phyloP scores from a whole-genome alignment of 2,888 invertebrate species.

The Mythimna vitellina region DNA sequence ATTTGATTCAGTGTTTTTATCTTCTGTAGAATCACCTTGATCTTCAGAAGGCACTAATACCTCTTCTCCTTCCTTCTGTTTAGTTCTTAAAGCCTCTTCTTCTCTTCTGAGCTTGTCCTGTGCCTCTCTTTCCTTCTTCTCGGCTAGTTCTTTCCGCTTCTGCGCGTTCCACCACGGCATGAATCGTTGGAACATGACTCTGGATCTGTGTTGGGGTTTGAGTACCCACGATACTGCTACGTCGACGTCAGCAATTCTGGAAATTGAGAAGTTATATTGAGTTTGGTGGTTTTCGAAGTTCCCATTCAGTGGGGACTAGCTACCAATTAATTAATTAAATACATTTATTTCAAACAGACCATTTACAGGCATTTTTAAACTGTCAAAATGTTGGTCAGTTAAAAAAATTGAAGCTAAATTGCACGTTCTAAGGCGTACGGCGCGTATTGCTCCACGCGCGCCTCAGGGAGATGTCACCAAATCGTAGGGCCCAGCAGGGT shows the following conservation, averaged over 20 bases:
- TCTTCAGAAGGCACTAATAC: background rate
- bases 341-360: no score
- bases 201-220: conserved; percentile 86
- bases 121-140: conserved; percentile 75
- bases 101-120: conserved; percentile 57
- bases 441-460: no score
- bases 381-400: no score
- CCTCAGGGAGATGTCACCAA: no score
- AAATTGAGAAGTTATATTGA: conserved; percentile 50
- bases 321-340: no score
- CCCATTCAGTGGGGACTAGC: no score
- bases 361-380: no score
- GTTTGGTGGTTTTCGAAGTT: background rate
- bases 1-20: background rate
- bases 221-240: conserved; percentile 88
- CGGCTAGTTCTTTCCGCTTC: conserved; percentile 80
- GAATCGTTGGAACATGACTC: conserved; percentile 88
- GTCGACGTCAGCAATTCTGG: conserved; percentile 87
- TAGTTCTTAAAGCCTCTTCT: conserved; percentile 31
- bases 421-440: no score
- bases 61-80: background rate
- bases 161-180: conserved; percentile 88
- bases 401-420: no score
- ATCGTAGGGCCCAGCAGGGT: no score
- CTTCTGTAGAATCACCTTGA: background rate